Conservation (phyloP, 2,113 vertebrate species). For the Diphyllodes magnificus region DNA sequence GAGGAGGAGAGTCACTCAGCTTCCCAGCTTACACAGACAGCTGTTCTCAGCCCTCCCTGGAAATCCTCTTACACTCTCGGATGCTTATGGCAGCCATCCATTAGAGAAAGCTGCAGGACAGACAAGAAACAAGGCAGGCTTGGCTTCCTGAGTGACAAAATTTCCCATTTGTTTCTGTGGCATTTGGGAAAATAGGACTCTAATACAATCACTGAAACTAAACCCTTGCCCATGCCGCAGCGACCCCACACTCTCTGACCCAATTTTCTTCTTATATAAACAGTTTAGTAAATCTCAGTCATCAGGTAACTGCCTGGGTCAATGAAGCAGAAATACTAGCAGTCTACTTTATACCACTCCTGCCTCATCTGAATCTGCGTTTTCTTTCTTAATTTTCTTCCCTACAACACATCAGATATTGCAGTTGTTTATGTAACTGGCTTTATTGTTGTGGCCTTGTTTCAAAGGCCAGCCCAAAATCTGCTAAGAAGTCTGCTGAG, state of each 20-base stretch:
- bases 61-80: neutral
- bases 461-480: neutral
- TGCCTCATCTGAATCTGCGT: neutral
- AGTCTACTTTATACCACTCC: neutral
- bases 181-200: neutral
- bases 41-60: neutral
- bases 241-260: neutral
- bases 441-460: neutral
- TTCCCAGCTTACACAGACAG: neutral
- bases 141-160: neutral
- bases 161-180: neutral
- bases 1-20: neutral
- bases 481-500: neutral
- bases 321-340: neutral
- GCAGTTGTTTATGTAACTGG: neutral
- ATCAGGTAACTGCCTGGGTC: neutral
- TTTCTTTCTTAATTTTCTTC: neutral
- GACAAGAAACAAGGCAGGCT: neutral
- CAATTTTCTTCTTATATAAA: neutral
- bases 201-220: neutral
- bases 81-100: neutral
- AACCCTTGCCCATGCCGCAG: neutral
- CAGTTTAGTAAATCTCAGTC: neutral
- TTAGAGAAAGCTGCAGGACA: neutral
- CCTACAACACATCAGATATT: neutral